Base-by-base conservation (phyloP, 2,888 invertebrate species). In the Scaptodrosophila latifasciaeformis region DNA sequence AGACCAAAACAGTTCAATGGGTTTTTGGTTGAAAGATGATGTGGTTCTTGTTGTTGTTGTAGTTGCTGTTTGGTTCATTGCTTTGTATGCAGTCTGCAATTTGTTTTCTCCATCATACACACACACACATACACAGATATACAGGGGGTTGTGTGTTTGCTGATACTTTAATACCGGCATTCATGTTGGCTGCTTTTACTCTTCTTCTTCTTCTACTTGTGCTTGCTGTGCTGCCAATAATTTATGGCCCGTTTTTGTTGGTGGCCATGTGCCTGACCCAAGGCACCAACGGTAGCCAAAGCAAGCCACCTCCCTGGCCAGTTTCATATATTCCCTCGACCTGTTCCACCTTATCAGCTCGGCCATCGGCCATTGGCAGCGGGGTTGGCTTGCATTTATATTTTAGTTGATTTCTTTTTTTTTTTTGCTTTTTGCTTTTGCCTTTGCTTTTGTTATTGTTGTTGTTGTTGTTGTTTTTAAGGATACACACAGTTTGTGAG, bases 101-200 rank as follows among this genome's bases (percentile, higher is more conserved):
- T 71, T 77, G 70, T 65, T 57, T 60, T 63, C 34, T 34, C 34
- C 6, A n/a, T n/a, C n/a, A n/a, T n/a, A n/a, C n/a, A n/a, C n/a
- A n/a, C n/a, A n/a, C n/a, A n/a, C n/a, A n/a, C n/a, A n/a, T n/a
- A n/a, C n/a, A n/a, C n/a, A n/a, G 34, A 45, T 30, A 2, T 30
- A n/a, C 30, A 12, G 12, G 19, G 40, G 24, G 46, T 35, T 56
- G 29, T 52, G 37, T 24, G 21, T 50, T 53, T 51, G 42, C 70
- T 60, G 70, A 74, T 77, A 74, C 71, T 70, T 74, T 71, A 71
- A 77, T 77, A 47, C 75, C 67, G 53, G 70, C 55, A 74, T 71
- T 70, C 78, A 77, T 17, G 37, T 10, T 27, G 27, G 27, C 9
- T 66, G 70, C n/a, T n/a, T n/a, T 39, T 47, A 39, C 43, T n/a